Base-by-base conservation (phyloP, 2,888 invertebrate species). In the Xestia ashworthii region DNA sequence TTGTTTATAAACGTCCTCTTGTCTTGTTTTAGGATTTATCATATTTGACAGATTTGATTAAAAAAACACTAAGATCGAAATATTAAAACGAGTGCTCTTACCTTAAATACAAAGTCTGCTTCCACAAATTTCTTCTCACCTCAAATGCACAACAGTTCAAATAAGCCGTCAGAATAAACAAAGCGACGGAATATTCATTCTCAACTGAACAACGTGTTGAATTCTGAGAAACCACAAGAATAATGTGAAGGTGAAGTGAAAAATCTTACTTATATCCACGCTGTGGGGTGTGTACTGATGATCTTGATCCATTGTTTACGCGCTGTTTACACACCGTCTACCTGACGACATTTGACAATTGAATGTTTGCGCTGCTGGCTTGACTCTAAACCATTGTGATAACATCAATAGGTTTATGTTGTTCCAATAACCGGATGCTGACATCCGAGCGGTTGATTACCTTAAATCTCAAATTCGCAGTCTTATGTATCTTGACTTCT, bases 291-390 rank as follows among this genome's bases (percentile, higher is more conserved):
- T 14, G 60, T 65, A 19, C 64, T 71, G 80, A 71, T 81, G 82
- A 77, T 82, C 79, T 74, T 72, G 66, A 70, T 76, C 80, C 80
- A 88, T 88, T 90, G 89, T 89, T 87, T 86, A 85, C 68, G 60
- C 58, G n/a, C 62, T 92, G 93, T 92, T 93, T 92, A 92, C 90
- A 90, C 84, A 86, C 72, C 80, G 83, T 68, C 70, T 79, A 73
- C 80, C 81, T 82, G 83, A 80, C 72, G 78, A 84, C 85, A 89
- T 91, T 90, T 88, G 92, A 94, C 95, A 94, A 94, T 95, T 89
- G 93, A 90, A 92, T 95, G 95, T 95, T 95, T 95, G 92, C 89
- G 90, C 91, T 91, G 87, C 91, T 89, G 88, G 87, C 90, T 92
- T 90, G 91, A 89, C 89, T 89, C 88, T 86, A 87, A 87, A 86